Evolutionary conservation across 2,797 vertebrate species (phyloP).

Genomic region (Chelidonichthys spinosus): DNA sequence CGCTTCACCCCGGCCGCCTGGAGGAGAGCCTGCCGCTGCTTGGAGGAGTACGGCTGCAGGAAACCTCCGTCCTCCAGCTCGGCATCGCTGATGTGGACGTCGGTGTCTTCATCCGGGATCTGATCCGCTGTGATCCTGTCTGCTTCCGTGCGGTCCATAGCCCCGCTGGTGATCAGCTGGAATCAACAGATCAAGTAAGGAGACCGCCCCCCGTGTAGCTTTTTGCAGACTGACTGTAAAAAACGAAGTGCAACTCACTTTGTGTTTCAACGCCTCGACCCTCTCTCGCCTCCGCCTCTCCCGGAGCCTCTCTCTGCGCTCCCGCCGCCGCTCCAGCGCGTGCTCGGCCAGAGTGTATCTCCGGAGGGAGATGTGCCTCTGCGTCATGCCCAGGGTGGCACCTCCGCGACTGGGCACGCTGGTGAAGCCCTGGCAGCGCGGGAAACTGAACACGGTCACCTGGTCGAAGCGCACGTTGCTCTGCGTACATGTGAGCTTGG

Average conservation of each 20-base stretch:
- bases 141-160: constrained; percentile 77
- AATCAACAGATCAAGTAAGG: constrained; percentile 29
- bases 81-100: constrained; percentile 65
- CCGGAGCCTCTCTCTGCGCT: constrained; percentile 83
- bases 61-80: constrained; percentile 85
- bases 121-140: constrained; percentile 83
- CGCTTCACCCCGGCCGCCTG: constrained; percentile 88
- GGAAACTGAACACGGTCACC: constrained; percentile 92
- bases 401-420: constrained; percentile 92
- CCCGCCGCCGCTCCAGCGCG: constrained; percentile 80
- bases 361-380: constrained; percentile 82
- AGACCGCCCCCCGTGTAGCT: rapidly evolving
- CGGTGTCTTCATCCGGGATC: constrained; percentile 74
- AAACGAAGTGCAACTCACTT: constrained; percentile 77
- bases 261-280: constrained; percentile 81
- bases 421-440: constrained; percentile 94
- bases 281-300: constrained; percentile 86
- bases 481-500: constrained; percentile 72
- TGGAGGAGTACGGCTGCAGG: constrained; percentile 89
- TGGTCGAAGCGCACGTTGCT: constrained; percentile 87
- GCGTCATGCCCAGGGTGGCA: constrained; percentile 93
- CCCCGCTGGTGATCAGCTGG: constrained; percentile 84
- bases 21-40: constrained; percentile 88
- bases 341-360: constrained; percentile 90
- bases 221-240: rapidly evolving